Evolutionary conservation across 2,888 invertebrate genomes (phyloP).

Genomic region (Cheilosia grossa): DNA sequence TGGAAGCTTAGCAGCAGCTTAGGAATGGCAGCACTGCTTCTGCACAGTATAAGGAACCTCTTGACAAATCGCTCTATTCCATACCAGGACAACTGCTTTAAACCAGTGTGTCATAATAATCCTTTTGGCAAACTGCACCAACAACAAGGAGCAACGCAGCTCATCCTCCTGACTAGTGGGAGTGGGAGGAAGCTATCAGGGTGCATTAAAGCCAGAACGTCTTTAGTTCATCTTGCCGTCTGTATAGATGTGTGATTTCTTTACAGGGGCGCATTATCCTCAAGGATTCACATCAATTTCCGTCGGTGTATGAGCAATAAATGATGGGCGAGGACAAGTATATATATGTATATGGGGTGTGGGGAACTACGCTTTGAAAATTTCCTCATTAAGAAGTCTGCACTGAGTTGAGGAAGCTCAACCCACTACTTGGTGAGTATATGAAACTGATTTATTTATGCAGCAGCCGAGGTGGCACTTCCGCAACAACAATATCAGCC

Average conservation of each 20-base stretch:
- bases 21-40: not conserved
- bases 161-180: slow-evolving; percentile 22
- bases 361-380: no score
- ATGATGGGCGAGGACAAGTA: slow-evolving; percentile 6
- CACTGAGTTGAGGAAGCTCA: no score
- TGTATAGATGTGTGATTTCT: slow-evolving; percentile 48
- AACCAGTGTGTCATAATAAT: slow-evolving; percentile 66
- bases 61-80: slow-evolving; percentile 72
- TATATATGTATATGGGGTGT: not conserved
- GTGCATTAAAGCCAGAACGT: slow-evolving; percentile 69
- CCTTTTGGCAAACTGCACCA: slow-evolving; percentile 67
- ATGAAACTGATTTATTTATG: no score
- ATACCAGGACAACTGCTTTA: slow-evolving; percentile 67
- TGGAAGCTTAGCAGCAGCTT: slow-evolving; percentile 48
- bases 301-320: slow-evolving; percentile 25
- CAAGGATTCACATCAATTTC: slow-evolving; percentile 31
- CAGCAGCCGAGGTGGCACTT: no score
- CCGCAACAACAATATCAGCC: no score
- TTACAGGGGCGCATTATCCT: slow-evolving; percentile 10
- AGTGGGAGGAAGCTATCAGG: slow-evolving; percentile 53
- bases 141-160: slow-evolving; percentile 38
- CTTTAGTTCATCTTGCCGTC: slow-evolving; percentile 66
- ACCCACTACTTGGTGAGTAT: no score
- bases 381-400: no score
- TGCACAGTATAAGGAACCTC: slow-evolving; percentile 51